Evolutionary conservation across 2,113 vertebrate genomes (phyloP).

Genomic region (Lethenteron camtschaticum): DNA sequence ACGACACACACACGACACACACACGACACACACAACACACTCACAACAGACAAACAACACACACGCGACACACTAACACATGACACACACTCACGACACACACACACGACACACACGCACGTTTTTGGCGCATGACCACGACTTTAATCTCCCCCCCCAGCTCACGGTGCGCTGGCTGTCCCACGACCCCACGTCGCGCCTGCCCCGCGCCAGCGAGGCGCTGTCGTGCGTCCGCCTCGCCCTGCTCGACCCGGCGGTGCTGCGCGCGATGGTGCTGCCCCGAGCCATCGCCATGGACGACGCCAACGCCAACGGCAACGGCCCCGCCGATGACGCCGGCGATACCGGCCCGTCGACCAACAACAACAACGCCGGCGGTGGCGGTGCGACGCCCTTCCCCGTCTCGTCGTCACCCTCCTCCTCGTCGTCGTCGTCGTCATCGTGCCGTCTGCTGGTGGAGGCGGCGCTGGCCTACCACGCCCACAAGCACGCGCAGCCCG

Average conservation of each 20-base stretch:
- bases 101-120: not conserved
- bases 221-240: constrained; percentile 72
- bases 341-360: too few relatives aligned
- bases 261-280: constrained; percentile 45
- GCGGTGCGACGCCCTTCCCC: too few relatives aligned
- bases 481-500: constrained; percentile 56
- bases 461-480: constrained; percentile 79
- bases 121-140: not conserved
- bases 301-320: constrained; percentile 17
- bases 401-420: too few relatives aligned
- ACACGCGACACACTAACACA: not conserved
- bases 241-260: constrained; percentile 59
- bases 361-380: too few relatives aligned
- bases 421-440: not conserved
- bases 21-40: not conserved
- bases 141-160: constrained; percentile 19
- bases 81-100: not conserved
- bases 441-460: constrained; percentile 27
- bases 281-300: constrained; percentile 57
- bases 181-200: constrained; percentile 46
- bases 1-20: too few relatives aligned
- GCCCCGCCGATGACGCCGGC: too few relatives aligned
- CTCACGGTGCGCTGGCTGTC: constrained; percentile 74
- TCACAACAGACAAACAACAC: not conserved
- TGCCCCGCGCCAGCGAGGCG: constrained; percentile 57